These are phyloP conservation scores for Hyppa rectilinea DNA, from an alignment of 2,888 invertebrate genomes.

Conservation along the genomic window DNA sequence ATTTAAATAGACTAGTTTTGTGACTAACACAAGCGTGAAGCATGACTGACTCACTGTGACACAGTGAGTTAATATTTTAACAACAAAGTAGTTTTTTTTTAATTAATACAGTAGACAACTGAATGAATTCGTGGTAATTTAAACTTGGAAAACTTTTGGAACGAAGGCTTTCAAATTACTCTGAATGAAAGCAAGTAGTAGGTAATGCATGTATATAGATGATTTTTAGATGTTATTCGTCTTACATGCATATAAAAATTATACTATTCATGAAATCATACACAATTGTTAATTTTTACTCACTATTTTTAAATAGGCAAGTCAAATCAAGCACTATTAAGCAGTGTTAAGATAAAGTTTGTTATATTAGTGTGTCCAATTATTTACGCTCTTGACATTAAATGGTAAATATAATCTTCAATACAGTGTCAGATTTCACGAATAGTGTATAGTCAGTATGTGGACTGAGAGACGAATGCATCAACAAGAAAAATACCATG, in stretches of 20 bases:
- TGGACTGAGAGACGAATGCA: not conserved
- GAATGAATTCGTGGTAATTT: slow-evolving; percentile 18
- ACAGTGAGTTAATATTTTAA: slow-evolving; percentile 33
- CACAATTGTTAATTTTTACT: not conserved
- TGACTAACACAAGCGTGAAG: slow-evolving; percentile 69
- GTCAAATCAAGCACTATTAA: not conserved
- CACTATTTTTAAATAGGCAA: not conserved
- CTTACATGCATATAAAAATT: not conserved
- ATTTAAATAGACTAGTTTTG: slow-evolving; percentile 53
- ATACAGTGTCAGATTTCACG: slow-evolving; percentile 8
- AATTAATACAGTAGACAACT: slow-evolving; percentile 4
- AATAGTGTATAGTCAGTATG: not conserved
- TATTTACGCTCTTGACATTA: not conserved
- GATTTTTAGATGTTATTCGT: slow-evolving; percentile 9
- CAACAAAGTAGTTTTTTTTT: slow-evolving; percentile 20
- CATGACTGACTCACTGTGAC: slow-evolving; percentile 54
- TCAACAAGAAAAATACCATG: slow-evolving; percentile 6
- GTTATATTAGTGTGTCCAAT: too few relatives aligned
- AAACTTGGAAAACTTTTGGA: not conserved
- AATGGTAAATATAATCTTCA: not conserved
- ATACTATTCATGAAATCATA: slow-evolving; percentile 16
- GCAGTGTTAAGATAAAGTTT: too few relatives aligned
- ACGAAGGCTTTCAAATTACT: not conserved
- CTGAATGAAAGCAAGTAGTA: slow-evolving; percentile 1
- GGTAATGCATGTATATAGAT: slow-evolving; percentile 68